These are phyloP conservation scores for Saccostrea echinata DNA, from an alignment of 1,140 invertebrate species.

Conservation along the genomic window DNA sequence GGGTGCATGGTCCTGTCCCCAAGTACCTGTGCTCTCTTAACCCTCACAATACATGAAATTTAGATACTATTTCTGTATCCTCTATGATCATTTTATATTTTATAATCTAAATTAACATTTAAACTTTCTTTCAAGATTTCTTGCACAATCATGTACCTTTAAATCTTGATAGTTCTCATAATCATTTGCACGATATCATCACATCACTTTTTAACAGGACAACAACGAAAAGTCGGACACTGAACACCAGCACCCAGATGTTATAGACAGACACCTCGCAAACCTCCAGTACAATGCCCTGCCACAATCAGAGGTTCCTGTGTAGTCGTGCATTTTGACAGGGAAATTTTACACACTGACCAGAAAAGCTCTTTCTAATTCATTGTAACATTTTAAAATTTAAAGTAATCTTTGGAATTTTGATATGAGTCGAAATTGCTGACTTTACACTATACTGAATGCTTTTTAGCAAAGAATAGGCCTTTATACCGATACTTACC, in stretches of 20 bases:
- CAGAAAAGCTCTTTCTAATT: not conserved
- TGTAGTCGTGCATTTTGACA: not conserved
- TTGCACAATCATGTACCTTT: not conserved
- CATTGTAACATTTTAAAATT: not conserved
- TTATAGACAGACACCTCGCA: slow-evolving; percentile 38
- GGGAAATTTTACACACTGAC: slow-evolving; percentile 12
- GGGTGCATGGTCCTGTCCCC: no score
- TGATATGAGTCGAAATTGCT: no score
- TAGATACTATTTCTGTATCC: no score
- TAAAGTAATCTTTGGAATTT: not conserved
- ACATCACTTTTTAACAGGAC: not conserved
- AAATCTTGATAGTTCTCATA: not conserved
- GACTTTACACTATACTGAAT: no score
- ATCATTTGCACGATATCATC: slow-evolving; percentile 3
- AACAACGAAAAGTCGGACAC: not conserved
- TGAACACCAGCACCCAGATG: not conserved
- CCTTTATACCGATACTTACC: no score
- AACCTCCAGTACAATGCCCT: slow-evolving; percentile 28
- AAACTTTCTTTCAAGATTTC: not conserved
- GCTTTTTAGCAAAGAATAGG: no score
- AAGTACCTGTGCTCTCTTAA: no score
- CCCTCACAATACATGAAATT: no score
- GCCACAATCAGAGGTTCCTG: slow-evolving; percentile 41
- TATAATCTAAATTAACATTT: no score
- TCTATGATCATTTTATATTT: no score